These are phyloP conservation scores for Cyphomyrus plagiostoma DNA, from an alignment of 2,113 vertebrate species.

Conservation along the genomic window DNA sequence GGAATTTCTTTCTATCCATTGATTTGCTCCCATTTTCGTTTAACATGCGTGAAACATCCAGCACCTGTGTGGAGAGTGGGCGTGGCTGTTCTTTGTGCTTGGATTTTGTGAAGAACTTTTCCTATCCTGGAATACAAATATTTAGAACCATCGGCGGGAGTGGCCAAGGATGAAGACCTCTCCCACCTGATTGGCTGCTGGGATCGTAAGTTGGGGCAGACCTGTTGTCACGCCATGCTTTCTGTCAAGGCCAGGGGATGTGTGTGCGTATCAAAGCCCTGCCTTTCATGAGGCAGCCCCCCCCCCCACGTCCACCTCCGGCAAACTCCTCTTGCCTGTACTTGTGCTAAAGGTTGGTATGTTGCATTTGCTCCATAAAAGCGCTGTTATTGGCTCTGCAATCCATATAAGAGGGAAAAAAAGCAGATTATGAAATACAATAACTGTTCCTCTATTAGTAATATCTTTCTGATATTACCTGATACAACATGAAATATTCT, in stretches of 20 bases:
- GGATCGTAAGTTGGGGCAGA: constrained; percentile 21
- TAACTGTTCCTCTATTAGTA: background rate
- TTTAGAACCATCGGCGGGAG: constrained; percentile 8
- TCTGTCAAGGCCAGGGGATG: constrained; percentile 10
- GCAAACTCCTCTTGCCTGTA: constrained; percentile 5
- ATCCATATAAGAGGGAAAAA: background rate
- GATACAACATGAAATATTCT: background rate
- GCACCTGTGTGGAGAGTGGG: constrained; percentile 7
- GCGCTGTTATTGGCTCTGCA: background rate
- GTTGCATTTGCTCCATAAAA: background rate
- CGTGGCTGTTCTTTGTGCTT: background rate
- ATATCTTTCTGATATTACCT: background rate
- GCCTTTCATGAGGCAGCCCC: background rate
- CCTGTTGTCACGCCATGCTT: constrained; percentile 23
- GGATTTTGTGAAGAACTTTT: background rate
- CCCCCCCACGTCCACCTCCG: background rate
- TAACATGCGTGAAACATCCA: background rate
- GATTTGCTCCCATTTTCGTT: background rate
- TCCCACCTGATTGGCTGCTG: constrained; percentile 20
- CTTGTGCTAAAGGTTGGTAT: background rate
- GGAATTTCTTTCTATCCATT: background rate
- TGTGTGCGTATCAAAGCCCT: background rate
- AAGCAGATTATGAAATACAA: background rate
- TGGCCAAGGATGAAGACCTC: constrained; percentile 8
- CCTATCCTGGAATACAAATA: constrained; percentile 24